These are phyloP conservation scores for Hofmannophila pseudospretella DNA, from an alignment of 2,888 invertebrate species.

Conservation along the genomic window DNA sequence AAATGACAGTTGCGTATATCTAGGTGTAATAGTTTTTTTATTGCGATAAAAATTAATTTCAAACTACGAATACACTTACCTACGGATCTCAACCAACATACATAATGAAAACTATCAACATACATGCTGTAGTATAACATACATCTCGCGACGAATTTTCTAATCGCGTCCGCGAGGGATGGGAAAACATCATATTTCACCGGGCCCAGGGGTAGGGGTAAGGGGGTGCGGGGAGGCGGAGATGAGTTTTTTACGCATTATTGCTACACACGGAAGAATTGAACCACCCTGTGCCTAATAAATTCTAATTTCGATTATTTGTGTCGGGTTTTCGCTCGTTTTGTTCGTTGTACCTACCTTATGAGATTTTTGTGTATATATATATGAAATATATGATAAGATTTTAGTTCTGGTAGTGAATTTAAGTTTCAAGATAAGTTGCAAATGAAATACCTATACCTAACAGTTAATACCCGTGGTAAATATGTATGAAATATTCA, in stretches of 20 bases:
- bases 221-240: conserved; percentile 41
- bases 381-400: no score
- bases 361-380: conserved; percentile 5
- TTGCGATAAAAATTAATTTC: no score
- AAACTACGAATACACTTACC: conserved; percentile 11
- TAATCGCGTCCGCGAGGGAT: conserved; percentile 72
- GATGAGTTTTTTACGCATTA: conserved; percentile 78
- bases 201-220: conserved; percentile 39
- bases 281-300: conserved; percentile 60
- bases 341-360: not conserved
- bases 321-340: conserved; percentile 24
- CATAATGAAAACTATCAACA: conserved; percentile 47
- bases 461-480: no score
- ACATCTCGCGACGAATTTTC: conserved; percentile 63
- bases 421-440: no score
- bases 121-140: conserved; percentile 21
- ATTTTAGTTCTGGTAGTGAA: no score
- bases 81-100: conserved; percentile 17
- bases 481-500: no score
- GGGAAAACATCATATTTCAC: conserved; percentile 77
- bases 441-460: no score
- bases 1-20: no score
- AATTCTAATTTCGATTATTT: conserved; percentile 70
- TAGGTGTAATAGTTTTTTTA: no score
- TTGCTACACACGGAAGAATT: conserved; percentile 67